phyloP scores from a whole-genome alignment of 2,888 invertebrate species.

The Clitarchus hookeri region DNA sequence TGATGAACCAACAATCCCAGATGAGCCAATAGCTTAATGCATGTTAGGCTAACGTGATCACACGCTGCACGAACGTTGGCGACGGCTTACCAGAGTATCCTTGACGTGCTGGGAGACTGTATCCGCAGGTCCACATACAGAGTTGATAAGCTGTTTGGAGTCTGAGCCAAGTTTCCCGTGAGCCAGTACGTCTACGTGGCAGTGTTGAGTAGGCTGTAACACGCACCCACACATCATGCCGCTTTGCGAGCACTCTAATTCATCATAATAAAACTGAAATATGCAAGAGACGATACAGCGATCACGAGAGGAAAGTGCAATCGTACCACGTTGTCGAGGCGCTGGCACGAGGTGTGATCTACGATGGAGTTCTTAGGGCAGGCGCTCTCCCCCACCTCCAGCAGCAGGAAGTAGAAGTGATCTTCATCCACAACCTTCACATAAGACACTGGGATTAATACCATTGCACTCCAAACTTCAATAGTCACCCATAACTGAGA shows the following conservation, averaged over 20 bases:
- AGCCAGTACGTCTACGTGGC: background rate
- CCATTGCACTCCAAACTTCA: no score
- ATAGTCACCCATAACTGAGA: no score
- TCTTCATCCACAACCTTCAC: constrained; percentile 47
- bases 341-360: background rate
- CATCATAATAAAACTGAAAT: no score
- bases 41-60: no score
- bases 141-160: background rate
- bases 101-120: background rate
- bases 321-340: background rate
- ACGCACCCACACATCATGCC: background rate
- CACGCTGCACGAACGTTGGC: background rate
- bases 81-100: background rate
- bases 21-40: no score
- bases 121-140: background rate
- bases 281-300: no score
- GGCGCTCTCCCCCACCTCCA: constrained; percentile 55
- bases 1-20: no score
- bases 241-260: no score
- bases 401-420: constrained; percentile 53
- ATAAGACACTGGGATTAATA: no score
- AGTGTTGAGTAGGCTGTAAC: background rate
- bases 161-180: background rate
- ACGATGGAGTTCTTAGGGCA: constrained; percentile 49
- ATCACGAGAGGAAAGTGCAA: no score